Conservation (phyloP, 2,797 vertebrate genomes). For the Coranthus polyacanthus region DNA sequence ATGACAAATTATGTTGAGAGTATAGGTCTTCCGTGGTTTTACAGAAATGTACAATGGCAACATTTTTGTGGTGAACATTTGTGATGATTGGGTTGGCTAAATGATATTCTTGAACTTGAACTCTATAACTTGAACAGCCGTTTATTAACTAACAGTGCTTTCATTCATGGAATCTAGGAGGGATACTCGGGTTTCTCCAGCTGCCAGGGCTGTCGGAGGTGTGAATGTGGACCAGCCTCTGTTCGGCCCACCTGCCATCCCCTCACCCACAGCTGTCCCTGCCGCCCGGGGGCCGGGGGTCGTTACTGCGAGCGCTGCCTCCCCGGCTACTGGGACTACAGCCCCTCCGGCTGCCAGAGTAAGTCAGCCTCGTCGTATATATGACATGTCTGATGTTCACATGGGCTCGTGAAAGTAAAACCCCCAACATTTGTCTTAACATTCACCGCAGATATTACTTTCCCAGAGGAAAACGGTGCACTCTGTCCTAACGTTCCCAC, state of each 20-base stretch:
- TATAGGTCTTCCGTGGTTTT: no score
- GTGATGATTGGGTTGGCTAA: no score
- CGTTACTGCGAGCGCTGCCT: slow-evolving; percentile 87
- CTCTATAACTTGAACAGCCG: neutral
- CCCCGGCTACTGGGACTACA: slow-evolving; percentile 86
- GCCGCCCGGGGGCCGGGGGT: slow-evolving; percentile 85
- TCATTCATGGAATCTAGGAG: slow-evolving; percentile 75
- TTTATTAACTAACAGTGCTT: slow-evolving; percentile 22
- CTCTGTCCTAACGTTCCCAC: slow-evolving; percentile 57
- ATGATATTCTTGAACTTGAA: no score
- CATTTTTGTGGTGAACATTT: no score
- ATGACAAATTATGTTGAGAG: no score
- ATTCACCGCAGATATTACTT: slow-evolving; percentile 15
- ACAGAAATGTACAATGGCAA: no score
- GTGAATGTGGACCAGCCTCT: slow-evolving; percentile 85
- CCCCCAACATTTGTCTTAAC: slow-evolving; percentile 17
- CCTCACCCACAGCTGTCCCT: slow-evolving; percentile 86
- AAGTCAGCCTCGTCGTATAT: slow-evolving; percentile 53
- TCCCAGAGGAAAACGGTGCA: slow-evolving; percentile 39
- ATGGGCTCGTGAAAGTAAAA: neutral
- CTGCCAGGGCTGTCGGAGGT: slow-evolving; percentile 87
- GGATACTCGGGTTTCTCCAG: slow-evolving; percentile 86
- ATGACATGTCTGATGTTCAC: slow-evolving; percentile 20
- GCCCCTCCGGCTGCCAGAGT: slow-evolving; percentile 86
- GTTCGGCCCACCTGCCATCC: slow-evolving; percentile 83